Evolutionary conservation across 53 echinoderm and acorn worm genomes (phyloP).

Genomic region (Luidia sarsii): DNA sequence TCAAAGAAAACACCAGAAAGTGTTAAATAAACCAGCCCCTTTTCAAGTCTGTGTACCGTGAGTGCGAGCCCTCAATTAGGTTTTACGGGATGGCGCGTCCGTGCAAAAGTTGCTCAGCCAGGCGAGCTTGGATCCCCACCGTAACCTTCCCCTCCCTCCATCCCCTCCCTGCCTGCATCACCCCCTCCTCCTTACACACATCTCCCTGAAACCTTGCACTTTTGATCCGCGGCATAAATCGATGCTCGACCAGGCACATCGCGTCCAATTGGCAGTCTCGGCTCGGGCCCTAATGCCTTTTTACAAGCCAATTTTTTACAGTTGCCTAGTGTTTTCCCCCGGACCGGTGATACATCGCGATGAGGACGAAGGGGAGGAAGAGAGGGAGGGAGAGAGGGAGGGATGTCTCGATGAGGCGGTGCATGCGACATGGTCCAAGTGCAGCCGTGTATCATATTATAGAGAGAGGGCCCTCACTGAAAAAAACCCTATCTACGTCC

Average conservation of each 20-base stretch:
- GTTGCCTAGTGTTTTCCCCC: conserved; percentile 22
- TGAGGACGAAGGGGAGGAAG: neutral
- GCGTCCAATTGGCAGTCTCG: conserved; percentile 3
- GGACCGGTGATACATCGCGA: no score
- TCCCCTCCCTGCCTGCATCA: conserved; percentile 2
- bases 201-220: conserved; percentile 39
- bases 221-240: conserved; percentile 52
- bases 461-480: no score
- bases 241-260: conserved; percentile 14
- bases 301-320: conserved; percentile 45
- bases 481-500: no score
- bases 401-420: no score
- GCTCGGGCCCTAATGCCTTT: conserved; percentile 22
- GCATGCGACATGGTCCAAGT: no score
- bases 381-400: conserved; percentile 10
- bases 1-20: conserved; percentile 47
- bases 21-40: conserved; percentile 58
- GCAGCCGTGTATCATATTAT: no score
- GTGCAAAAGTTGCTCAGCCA: conserved; percentile 49
- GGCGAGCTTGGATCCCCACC: conserved; percentile 23
- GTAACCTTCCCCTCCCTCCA: conserved; percentile 3
- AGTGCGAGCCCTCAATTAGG: conserved; percentile 48
- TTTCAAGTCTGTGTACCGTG: conserved; percentile 34
- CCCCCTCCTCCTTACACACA: conserved; percentile 12
- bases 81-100: conserved; percentile 46